Conservation (phyloP, 2,113 vertebrate species). For the Marmota monax region DNA sequence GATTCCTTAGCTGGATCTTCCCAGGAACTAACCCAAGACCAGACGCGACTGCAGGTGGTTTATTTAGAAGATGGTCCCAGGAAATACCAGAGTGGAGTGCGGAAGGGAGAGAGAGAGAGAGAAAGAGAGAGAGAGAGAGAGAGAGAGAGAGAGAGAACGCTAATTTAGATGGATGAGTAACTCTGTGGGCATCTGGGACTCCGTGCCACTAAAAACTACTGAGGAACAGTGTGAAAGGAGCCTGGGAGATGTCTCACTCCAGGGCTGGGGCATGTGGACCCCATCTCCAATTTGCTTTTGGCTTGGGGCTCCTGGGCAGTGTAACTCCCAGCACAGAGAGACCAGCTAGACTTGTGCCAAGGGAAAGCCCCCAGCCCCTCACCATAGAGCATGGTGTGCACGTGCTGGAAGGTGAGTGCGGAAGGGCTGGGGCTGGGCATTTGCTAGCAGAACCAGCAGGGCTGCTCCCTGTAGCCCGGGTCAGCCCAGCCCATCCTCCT, state of each 20-base stretch:
- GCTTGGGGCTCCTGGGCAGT: background rate
- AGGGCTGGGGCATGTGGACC: background rate
- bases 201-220: background rate
- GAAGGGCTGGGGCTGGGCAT: rapidly evolving
- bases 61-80: background rate
- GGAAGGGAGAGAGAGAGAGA: background rate
- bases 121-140: background rate
- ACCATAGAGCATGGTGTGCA: rapidly evolving
- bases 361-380: background rate
- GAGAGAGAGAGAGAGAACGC: background rate
- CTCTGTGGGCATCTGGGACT: background rate
- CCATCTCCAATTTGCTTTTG: background rate
- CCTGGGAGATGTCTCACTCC: rapidly evolving
- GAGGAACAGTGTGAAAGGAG: background rate
- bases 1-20: background rate
- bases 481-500: background rate
- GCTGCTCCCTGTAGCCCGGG: background rate
- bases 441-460: background rate
- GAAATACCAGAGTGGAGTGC: background rate
- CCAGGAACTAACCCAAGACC: background rate
- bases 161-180: background rate
- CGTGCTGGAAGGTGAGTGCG: rapidly evolving
- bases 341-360: background rate
- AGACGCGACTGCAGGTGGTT: background rate
- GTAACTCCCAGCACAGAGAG: background rate